Evolutionary conservation across 2,797 vertebrate genomes (phyloP).

Genomic region (Phylloscopus collybita): DNA sequence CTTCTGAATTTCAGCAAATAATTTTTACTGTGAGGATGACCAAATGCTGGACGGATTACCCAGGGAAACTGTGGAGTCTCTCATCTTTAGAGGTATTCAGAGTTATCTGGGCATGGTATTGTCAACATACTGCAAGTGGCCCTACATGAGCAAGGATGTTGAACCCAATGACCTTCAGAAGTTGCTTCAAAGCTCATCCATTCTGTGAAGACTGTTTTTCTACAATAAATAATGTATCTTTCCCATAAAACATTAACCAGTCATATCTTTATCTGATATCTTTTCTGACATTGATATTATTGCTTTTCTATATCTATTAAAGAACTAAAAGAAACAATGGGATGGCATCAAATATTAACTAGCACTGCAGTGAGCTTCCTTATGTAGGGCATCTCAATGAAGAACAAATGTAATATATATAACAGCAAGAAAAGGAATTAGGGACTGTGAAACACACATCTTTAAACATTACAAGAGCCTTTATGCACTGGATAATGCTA

Average conservation of each 20-base stretch:
- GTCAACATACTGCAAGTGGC: background rate
- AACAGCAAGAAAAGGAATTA: background rate
- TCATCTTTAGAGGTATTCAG: background rate
- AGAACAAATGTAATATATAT: background rate
- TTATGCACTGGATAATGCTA: background rate
- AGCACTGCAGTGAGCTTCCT: background rate
- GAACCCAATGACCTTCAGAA: background rate
- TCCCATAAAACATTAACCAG: background rate
- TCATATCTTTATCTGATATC: background rate
- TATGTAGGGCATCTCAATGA: background rate
- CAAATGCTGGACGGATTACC: background rate
- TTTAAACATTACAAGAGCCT: background rate
- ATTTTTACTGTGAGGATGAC: background rate
- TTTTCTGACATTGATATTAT: background rate
- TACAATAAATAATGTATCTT: background rate
- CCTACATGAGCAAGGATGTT: background rate
- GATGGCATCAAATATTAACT: background rate
- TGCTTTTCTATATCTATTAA: background rate
- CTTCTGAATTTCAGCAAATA: background rate
- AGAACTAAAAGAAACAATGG: background rate
- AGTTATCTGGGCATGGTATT: background rate
- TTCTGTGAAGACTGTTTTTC: background rate
- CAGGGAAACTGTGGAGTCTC: background rate
- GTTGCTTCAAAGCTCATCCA: background rate
- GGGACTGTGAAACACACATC: background rate